Base-by-base conservation (phyloP, 2,888 invertebrate genomes). In the Phortica okadai region DNA sequence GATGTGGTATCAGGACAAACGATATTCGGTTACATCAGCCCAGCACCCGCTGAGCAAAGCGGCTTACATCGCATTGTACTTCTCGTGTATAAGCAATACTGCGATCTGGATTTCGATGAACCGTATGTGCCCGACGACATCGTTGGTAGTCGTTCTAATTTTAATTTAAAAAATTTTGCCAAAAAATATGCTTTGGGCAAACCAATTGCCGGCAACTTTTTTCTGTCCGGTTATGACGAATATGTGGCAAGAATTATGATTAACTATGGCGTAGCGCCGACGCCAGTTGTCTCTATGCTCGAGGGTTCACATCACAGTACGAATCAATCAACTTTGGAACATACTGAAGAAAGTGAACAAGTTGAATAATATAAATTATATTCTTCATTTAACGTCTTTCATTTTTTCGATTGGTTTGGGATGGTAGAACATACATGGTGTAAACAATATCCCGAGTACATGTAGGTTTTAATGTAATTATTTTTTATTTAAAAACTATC, bases 141-240 rank as follows among this genome's bases (percentile, higher is more conserved):
- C 2, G 16, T 67, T 21, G 72, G 50, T 1, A 56, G 74, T 2
- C 84, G 85, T 0, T 4, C 0, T 0, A 14, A 62, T 6, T 86
- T 88, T 7, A 58, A 73, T 64, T 66, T 83, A 0, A 72, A 69
- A 8, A 54, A 10, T 5, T 86, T 86, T 77, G 83, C 85, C 7
- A 73, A 81, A 45, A 86, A 85, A 45, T 86, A 86, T 16, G 85
- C 87, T 0, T 66, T 86, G 25, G 87, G 87, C 33, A 82, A 81
- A 59, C 85, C 85, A 1, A 54, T 80, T 1, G 86, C 83, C 0
- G 16, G 78, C 0, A 86, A 85, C 64, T 86, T 88, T 78, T 86
- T 80, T 72, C 7, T 80, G 0, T 16, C 78, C 6, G 70, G 74
- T 14, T 85, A 70, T 73, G 73, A 81, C 33, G 58, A 76, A 8